Conservation (phyloP, 2,888 invertebrate species). For the Dromius quadrimaculatus region DNA sequence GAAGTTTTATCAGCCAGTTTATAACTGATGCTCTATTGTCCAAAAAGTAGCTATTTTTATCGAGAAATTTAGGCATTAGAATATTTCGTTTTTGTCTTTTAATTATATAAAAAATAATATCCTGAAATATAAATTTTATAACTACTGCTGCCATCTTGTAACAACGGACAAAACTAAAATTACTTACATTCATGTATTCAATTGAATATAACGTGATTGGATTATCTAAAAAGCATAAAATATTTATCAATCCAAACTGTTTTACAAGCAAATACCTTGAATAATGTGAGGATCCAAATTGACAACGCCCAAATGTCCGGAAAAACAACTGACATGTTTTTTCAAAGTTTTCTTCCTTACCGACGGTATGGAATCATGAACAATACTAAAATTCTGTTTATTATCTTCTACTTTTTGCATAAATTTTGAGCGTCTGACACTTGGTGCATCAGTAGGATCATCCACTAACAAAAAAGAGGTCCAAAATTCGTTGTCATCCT, state of each 20-base stretch:
- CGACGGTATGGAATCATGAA: conserved; percentile 37
- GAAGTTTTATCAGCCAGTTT: conserved; percentile 32
- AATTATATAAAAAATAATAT: conserved; percentile 12
- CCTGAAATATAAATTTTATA: conserved; percentile 6
- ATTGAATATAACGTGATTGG: conserved; percentile 13
- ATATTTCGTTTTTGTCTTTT: conserved; percentile 4
- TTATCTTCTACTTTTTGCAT: not conserved
- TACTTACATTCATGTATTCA: conserved; percentile 40
- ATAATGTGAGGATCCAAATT: conserved; percentile 13
- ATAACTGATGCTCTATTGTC: conserved; percentile 17
- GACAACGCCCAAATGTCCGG: conserved; percentile 34
- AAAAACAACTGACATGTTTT: not conserved
- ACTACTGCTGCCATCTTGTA: not conserved
- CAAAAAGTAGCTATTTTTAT: not conserved
- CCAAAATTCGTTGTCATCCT: conserved; percentile 7
- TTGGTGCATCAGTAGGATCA: not conserved
- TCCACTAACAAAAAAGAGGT: not conserved
- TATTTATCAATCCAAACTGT: not conserved
- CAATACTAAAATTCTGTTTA: not conserved
- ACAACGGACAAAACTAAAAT: no score
- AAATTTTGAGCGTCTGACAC: not conserved
- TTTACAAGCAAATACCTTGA: not conserved
- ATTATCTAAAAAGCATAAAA: conserved; percentile 17
- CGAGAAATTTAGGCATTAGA: conserved; percentile 17
- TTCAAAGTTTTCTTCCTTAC: conserved; percentile 36